Base-by-base conservation (phyloP, 2,888 invertebrate genomes). In the Epirrita christyi region DNA sequence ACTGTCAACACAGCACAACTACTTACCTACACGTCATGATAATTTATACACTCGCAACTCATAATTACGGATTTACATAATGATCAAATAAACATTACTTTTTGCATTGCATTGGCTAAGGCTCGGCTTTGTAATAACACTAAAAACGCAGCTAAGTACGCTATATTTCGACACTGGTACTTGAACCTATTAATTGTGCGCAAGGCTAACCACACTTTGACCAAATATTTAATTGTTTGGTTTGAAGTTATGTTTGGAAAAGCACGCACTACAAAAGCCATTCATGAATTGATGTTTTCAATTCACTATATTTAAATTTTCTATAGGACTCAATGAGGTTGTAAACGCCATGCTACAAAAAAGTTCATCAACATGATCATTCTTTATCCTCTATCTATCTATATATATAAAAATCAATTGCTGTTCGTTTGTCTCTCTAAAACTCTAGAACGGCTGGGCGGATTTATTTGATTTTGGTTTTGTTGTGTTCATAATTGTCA, bases 11-110 rank as follows among this genome's bases (percentile, higher is more conserved):
- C 42, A 37, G 29, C 42, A 52, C 9, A 49, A 32, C 47, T 40
- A 9, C 40, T 52, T 36, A 36, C 36, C 9, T 3, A 29, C 29
- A 28, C 42, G 29, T 10, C 9, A 45, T 27, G 40, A 46, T 36
- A 66, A 61, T 55, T 41, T 43, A 59, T 48, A 36, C 55, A 28
- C 32, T 34, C 40, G 56, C 54, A 60, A 55, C 43, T 48, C 52
- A 55, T 64, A 64, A 63, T 63, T 62, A 55, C 49, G 40, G 44
- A 62, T 67, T 64, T 63, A 57, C 67, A 61, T 67, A 64, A 67
- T 61, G 61, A 63, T 62, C 59, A 59, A 67, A 58, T 60, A 64
- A 59, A 61, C 58, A 50, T 48, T 47, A 42, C 9, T 58, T 63
- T 61, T 63, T 65, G 55, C 51, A 51, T 60, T 45, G 47, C 41